Conservation (phyloP, 2,888 invertebrate genomes). For the Melangyna quadrimaculata region DNA sequence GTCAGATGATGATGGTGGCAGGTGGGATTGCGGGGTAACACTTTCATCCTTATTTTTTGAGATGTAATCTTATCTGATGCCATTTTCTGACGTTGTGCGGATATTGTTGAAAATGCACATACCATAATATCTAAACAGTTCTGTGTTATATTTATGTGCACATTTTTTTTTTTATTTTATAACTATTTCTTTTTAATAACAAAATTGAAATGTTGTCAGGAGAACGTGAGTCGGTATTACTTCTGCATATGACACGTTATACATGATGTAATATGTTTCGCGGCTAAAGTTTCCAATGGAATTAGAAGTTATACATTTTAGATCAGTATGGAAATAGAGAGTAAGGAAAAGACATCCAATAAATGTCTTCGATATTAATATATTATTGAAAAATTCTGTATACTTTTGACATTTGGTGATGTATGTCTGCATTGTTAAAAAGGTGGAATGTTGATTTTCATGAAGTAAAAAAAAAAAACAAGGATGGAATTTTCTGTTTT, state of each 20-base stretch:
- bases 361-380: slow-evolving; percentile 5
- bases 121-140: no score
- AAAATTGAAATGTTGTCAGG: slow-evolving; percentile 66
- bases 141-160: neutral
- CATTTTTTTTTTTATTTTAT: neutral
- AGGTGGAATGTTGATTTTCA: no score
- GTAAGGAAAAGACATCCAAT: neutral
- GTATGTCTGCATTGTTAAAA: neutral
- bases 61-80: slow-evolving; percentile 60
- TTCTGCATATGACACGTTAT: slow-evolving; percentile 44
- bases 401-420: neutral
- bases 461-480: no score
- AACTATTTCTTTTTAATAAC: slow-evolving; percentile 29
- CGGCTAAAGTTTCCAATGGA: slow-evolving; percentile 12
- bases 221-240: slow-evolving; percentile 24
- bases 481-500: no score
- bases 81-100: neutral
- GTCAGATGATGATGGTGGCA: neutral
- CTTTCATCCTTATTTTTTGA: neutral
- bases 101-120: slow-evolving; percentile 35
- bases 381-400: neutral
- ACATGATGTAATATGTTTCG: slow-evolving; percentile 43
- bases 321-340: neutral
- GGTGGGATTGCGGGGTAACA: neutral
- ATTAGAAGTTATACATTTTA: neutral